phyloP scores from a whole-genome alignment of 2,888 invertebrate genomes.

The Ornithoptera priamus region DNA sequence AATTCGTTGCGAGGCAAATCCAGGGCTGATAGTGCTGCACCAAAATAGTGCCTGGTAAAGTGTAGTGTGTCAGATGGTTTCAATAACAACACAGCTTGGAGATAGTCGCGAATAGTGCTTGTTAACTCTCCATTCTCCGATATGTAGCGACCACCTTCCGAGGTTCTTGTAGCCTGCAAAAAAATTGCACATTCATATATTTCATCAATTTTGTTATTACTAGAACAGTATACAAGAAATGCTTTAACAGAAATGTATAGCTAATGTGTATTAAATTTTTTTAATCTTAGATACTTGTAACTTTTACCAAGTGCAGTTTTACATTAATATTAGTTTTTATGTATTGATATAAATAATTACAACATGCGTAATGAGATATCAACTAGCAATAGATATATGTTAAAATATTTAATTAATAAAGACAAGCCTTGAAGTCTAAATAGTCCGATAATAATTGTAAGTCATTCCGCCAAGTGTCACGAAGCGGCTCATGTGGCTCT shows the following conservation, averaged over 20 bases:
- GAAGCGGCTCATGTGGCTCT: conserved; percentile 65
- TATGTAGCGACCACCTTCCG: conserved; percentile 79
- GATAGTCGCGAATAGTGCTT: conserved; percentile 80
- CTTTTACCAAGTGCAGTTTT: background rate
- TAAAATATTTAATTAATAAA: background rate
- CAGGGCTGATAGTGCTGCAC: conserved; percentile 66
- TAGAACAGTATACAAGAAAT: no score
- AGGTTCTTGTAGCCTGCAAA: conserved; percentile 63
- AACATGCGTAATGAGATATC: no score
- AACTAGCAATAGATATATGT: no score
- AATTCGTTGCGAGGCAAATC: conserved; percentile 74
- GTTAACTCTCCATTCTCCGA: conserved; percentile 79
- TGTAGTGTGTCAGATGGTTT: conserved; percentile 78
- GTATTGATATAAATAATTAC: no score
- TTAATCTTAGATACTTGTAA: no score
- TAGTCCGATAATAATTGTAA: conserved; percentile 82
- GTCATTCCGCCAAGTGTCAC: conserved; percentile 79
- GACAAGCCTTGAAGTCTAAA: conserved; percentile 78
- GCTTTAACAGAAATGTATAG: no score
- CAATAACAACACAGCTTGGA: conserved; percentile 79
- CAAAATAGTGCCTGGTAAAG: conserved; percentile 80
- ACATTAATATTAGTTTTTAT: background rate
- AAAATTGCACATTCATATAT: background rate
- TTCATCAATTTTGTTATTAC: background rate
- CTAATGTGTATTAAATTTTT: no score